Evolutionary conservation across 35 echinoderm and acorn worm genomes (phyloP), one percentile per base, ranked within the genome.

Genomic region (Diadema setosum): DNA sequence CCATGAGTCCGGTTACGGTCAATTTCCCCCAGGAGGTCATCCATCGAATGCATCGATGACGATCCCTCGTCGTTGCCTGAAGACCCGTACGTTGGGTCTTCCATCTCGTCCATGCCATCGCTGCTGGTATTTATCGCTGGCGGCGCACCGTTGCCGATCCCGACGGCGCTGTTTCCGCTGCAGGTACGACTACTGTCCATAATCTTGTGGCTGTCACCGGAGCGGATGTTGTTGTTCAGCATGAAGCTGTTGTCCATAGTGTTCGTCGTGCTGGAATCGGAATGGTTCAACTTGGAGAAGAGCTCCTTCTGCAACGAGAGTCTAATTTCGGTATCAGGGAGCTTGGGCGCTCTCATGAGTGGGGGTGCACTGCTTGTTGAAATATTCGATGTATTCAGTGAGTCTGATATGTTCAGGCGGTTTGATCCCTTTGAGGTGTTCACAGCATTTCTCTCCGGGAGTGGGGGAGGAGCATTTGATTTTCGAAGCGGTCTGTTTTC

Each of bases 121-220:
- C 17, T 20, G 24, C 17, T 40, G 4, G 33, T 32, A n/a, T 52
- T 52, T 9, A 52, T 52, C 9, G 48, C 48, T n/a, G n/a, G n/a
- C n/a, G n/a, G n/a, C 1, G 37, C 63, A 3, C 36, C 27, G 63
- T 67, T 67, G 16, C 25, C 63, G 63, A 33, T 67, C 37, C 37
- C 63, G 1, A 34, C 30, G 0, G 16, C 63, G 30, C 63, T 67
- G 40, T 78, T 78, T 21, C 73, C 73, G 73, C 73, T 78, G 16
- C 14, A 20, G 34, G 40, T 25, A 39, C 33, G 33, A 78, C 73
- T 78, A 36, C 44, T 78, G 37, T 78, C 73, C 73, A 78, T 78
- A 44, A 78, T 78, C 73, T 78, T 78, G 44, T 78, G 73, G 37
- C 73, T 78, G 73, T 78, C 73, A 44, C 73, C 73, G 16, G 73